A percentile compares a stretch with the other conserved stretches of the same genome.
These are phyloP conservation scores for Euplexia lucipara DNA, from an alignment of 2,888 invertebrate species.

Conservation along the genomic window DNA sequence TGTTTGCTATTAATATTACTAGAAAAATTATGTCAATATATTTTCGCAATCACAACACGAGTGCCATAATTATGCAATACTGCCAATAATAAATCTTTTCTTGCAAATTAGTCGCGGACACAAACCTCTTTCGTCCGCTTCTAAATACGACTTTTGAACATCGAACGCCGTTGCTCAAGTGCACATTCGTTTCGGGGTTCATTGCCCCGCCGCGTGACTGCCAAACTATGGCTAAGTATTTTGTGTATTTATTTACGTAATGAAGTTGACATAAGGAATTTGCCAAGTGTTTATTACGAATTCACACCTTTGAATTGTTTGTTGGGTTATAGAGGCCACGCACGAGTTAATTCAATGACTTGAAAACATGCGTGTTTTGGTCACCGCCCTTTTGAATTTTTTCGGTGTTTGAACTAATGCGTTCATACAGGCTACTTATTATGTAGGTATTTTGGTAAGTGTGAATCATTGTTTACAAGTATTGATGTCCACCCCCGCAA, in stretches of 20 bases:
- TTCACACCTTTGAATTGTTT: conserved; percentile 56
- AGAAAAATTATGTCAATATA: conserved; percentile 24
- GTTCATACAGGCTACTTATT: conserved; percentile 1
- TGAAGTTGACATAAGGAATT: conserved; percentile 60
- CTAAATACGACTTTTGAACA: conserved; percentile 19
- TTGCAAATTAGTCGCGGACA: conserved; percentile 52
- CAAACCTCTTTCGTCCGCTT: conserved; percentile 32
- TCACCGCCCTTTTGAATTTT: conserved; percentile 4
- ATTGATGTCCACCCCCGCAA: not conserved
- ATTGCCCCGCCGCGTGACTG: conserved; percentile 58
- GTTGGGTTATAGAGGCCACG: conserved; percentile 22
- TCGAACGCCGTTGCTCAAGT: conserved; percentile 14
- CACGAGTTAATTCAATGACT: conserved; percentile 17
- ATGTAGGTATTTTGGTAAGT: not conserved
- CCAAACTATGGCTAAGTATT: conserved; percentile 47
- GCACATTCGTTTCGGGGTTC: conserved; percentile 50
- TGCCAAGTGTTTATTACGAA: conserved; percentile 53
- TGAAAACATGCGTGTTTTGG: conserved; percentile 14
- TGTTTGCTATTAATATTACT: conserved; percentile 13
- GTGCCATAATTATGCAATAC: conserved; percentile 14
- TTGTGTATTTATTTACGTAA: conserved; percentile 57
- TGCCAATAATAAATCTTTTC: conserved; percentile 39
- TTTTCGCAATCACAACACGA: conserved; percentile 29
- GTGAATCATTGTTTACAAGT: conserved; percentile 15
- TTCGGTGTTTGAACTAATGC: not conserved